phyloP scores from a whole-genome alignment of 2,888 invertebrate genomes.

The Branchinecta sandiegonensis region DNA sequence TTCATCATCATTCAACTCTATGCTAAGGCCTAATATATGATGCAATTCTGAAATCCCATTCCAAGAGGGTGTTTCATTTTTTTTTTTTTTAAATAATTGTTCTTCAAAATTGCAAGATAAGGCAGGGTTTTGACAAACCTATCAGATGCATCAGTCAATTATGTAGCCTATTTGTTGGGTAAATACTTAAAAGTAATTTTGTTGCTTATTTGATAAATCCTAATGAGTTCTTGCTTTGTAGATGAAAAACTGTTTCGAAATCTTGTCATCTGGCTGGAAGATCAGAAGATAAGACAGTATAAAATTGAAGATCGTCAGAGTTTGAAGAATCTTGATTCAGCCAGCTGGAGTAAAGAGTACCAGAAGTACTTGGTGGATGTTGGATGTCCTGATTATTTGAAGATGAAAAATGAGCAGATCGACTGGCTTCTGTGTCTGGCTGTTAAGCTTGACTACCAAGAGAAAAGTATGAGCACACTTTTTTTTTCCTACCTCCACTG shows the following conservation, averaged over 20 bases:
- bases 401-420: slow-evolving; percentile 47
- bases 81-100: no score
- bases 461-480: slow-evolving; percentile 32
- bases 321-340: slow-evolving; percentile 50
- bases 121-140: no score
- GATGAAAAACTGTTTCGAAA: slow-evolving; percentile 65
- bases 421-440: slow-evolving; percentile 78
- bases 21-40: no score
- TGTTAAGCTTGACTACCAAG: slow-evolving; percentile 63
- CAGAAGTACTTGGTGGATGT: slow-evolving; percentile 57
- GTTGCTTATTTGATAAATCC: no score
- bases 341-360: slow-evolving; percentile 55
- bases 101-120: no score
- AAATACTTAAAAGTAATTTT: no score
- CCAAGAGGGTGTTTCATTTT: no score
- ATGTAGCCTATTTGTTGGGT: no score
- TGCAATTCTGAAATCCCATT: no score
- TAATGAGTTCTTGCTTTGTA: slow-evolving; percentile 35
- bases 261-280: slow-evolving; percentile 77
- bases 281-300: slow-evolving; percentile 78
- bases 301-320: slow-evolving; percentile 61
- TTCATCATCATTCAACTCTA: no score
- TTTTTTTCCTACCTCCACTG: no score
- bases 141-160: no score
- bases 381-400: slow-evolving; percentile 50